These are phyloP conservation scores for Darwinula stevensoni DNA, from an alignment of 2,888 invertebrate genomes.

Conservation along the genomic window DNA sequence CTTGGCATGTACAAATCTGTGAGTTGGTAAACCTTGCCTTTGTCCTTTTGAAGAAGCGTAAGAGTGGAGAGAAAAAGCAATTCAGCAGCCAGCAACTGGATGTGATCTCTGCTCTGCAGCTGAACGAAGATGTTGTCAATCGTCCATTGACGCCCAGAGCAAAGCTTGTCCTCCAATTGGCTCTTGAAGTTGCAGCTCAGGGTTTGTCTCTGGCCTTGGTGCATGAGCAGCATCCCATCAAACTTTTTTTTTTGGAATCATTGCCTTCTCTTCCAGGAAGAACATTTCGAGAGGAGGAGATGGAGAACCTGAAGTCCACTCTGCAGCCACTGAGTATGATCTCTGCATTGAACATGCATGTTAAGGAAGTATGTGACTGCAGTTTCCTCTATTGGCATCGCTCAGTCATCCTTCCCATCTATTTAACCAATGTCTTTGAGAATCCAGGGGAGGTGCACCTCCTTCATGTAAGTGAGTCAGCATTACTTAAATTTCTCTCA, in stretches of 20 bases:
- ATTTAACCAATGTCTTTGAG: slow-evolving; percentile 38
- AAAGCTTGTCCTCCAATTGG: no score
- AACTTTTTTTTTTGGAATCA: no score
- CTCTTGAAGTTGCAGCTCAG: no score
- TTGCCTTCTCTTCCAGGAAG: slow-evolving; percentile 13
- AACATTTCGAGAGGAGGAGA: slow-evolving; percentile 26
- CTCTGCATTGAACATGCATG: slow-evolving; percentile 22
- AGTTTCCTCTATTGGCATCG: slow-evolving; percentile 55
- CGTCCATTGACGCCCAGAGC: no score
- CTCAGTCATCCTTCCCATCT: slow-evolving; percentile 37
- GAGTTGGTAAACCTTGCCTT: slow-evolving; percentile 28
- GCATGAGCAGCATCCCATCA: no score
- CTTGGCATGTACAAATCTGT: background rate
- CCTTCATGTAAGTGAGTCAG: no score
- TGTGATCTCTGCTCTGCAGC: no score
- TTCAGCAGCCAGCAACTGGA: no score
- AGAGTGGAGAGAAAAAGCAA: slow-evolving; percentile 8
- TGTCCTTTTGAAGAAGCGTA: slow-evolving; percentile 18
- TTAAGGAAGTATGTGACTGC: slow-evolving; percentile 34
- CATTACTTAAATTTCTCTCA: no score
- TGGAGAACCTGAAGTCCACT: slow-evolving; percentile 26
- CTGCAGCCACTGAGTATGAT: slow-evolving; percentile 33
- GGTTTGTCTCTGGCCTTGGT: no score
- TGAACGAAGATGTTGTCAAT: no score
- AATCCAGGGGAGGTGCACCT: no score